Base-by-base conservation (phyloP, 37 sponge, comb jelly and placozoan species). In the Spongilla lacustris region DNA sequence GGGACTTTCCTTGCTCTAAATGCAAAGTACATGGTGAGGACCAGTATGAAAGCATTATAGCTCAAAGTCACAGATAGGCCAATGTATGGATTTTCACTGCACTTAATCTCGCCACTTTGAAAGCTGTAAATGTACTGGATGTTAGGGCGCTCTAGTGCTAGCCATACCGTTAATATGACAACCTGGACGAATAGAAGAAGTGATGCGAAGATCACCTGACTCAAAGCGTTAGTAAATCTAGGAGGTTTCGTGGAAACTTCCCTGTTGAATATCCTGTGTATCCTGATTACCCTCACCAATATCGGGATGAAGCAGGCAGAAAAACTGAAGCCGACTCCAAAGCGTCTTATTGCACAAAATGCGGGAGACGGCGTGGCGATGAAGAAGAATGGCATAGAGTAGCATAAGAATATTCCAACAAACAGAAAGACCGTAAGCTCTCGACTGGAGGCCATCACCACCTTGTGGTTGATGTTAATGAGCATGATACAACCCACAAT, bases 391-490 rank as follows among this genome's bases (percentile, higher is more conserved):
- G 93, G 86, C 6, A 90, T 46, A 19, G 75, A 17, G 58, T 74
- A 92, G 38, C 87, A 87, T 21, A 93, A 49, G 11, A 83, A 19
- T 11, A 93, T 2, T 4, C 93, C 93, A 73, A 33, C 26, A 31
- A 95, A 70, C 37, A 95, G 74, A 21, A 89, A 17, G 0, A 73
- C n/a, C 70, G 86, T 90, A 2, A 93, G 85, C 86, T 95, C 96
- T 76, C 96, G 29, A 82, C 93, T 93, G 68, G 96, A 87, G 3
- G 88, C 93, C 70, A 90, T 89, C 38, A 93, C 85, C 34, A 90
- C 48, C 34, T 38, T 37, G 46, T 83, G 80, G 2, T 94, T 85
- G 37, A 71, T 37, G 22, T 70, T 77, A 14, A 77, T 68, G 28
- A 88, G 29, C 26, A 88, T 89, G 34, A 88, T 66, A 4, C 81